phyloP scores from a whole-genome alignment of 2,113 vertebrate genomes.

The Coryphaenoides rupestris region DNA sequence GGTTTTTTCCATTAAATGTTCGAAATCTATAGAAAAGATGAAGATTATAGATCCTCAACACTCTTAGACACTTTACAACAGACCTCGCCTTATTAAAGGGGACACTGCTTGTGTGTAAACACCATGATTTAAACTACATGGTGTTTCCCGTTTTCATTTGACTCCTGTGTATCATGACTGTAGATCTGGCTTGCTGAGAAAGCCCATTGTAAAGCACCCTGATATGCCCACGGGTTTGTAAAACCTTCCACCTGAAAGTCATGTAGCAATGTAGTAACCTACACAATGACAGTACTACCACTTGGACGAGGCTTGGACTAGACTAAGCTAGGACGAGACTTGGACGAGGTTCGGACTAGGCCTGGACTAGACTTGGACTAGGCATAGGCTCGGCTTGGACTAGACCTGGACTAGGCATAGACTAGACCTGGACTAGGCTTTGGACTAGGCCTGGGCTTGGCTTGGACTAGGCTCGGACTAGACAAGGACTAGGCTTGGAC shows the following conservation, averaged over 20 bases:
- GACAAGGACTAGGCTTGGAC: too few relatives aligned
- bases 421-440: too few relatives aligned
- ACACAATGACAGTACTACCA: too few relatives aligned
- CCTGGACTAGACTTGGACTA: too few relatives aligned
- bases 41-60: constrained; percentile 35
- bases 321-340: too few relatives aligned
- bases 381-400: too few relatives aligned
- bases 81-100: constrained; percentile 64
- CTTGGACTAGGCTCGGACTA: too few relatives aligned
- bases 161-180: constrained; percentile 7
- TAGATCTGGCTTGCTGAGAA: constrained; percentile 1
- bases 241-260: constrained; percentile 32
- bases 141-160: constrained; percentile 8
- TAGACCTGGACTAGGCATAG: too few relatives aligned
- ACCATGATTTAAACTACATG: constrained; percentile 11
- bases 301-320: constrained; percentile 20
- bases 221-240: background rate
- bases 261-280: constrained; percentile 15
- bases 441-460: too few relatives aligned
- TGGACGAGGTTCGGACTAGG: too few relatives aligned
- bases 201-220: background rate
- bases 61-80: constrained; percentile 19
- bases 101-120: constrained; percentile 58
- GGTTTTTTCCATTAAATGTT: too few relatives aligned
- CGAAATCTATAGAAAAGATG: constrained; percentile 3